These are phyloP conservation scores for Liopterus haemorrhoidalis DNA, from an alignment of 2,888 invertebrate genomes.

Conservation along the genomic window DNA sequence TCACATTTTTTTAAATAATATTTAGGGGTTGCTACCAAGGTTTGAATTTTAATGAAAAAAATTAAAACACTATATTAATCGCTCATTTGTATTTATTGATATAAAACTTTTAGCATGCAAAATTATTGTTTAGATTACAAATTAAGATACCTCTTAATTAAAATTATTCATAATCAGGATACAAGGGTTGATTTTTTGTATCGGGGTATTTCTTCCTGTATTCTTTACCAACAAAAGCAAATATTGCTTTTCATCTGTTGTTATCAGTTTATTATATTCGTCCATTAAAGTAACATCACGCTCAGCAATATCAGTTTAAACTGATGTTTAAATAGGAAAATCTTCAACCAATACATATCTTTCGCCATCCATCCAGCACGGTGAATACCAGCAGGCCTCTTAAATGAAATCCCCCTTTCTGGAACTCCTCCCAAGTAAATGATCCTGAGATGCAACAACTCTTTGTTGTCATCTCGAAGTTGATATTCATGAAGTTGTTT, in stretches of 20 bases:
- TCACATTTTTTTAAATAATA: no score
- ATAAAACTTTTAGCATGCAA: no score
- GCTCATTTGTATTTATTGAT: no score
- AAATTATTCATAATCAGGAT: no score
- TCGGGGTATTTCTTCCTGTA: constrained; percentile 10
- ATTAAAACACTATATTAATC: no score
- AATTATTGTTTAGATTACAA: no score
- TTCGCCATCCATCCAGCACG: constrained; percentile 33
- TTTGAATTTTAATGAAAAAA: no score
- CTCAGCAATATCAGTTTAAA: constrained; percentile 23
- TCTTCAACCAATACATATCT: constrained; percentile 31
- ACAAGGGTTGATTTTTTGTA: no score
- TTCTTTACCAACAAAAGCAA: constrained; percentile 12
- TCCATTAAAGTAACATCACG: constrained; percentile 15
- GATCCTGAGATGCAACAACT: constrained; percentile 27
- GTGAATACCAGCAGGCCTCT: constrained; percentile 29
- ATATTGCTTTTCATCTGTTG: constrained; percentile 13
- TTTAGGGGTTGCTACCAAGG: no score
- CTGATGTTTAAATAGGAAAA: constrained; percentile 26
- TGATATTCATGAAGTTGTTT: constrained; percentile 14
- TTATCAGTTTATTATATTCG: constrained; percentile 13
- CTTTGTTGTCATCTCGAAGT: constrained; percentile 30
- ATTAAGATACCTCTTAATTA: no score
- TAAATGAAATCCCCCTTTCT: constrained; percentile 24
- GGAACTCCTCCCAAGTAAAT: constrained; percentile 29